These are phyloP conservation scores for Prochilodus magdalenae DNA, from an alignment of 2,113 vertebrate genomes.

Conservation along the genomic window DNA sequence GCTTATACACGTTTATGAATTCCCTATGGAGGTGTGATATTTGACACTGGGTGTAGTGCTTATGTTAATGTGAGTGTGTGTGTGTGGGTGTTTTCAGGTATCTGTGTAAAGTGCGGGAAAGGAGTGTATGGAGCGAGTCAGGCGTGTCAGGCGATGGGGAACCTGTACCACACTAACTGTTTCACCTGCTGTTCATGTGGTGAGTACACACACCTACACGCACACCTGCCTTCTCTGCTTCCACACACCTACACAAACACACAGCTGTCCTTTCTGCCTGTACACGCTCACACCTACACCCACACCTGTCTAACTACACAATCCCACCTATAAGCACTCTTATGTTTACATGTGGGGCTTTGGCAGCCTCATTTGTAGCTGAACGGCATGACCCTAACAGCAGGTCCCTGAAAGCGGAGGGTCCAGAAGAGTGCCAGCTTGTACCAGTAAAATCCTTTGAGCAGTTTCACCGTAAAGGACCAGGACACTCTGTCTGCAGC, in stretches of 20 bases:
- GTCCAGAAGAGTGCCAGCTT: too few relatives aligned
- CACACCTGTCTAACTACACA: background rate
- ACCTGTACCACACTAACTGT: slow-evolving; percentile 97
- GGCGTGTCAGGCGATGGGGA: slow-evolving; percentile 98
- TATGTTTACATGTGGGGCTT: too few relatives aligned
- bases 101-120: slow-evolving; percentile 97
- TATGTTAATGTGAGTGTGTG: slow-evolving; percentile 23
- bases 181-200: slow-evolving; percentile 98
- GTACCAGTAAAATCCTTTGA: too few relatives aligned
- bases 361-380: too few relatives aligned
- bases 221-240: background rate
- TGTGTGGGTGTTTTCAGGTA: slow-evolving; percentile 78
- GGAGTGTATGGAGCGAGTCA: slow-evolving; percentile 97
- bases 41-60: background rate
- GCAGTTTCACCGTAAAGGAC: too few relatives aligned
- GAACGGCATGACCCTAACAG: too few relatives aligned
- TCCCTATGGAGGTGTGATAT: background rate
- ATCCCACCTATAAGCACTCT: background rate
- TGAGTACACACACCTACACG: slow-evolving; percentile 74
- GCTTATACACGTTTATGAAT: too few relatives aligned
- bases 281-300: background rate
- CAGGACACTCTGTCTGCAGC: too few relatives aligned
- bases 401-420: too few relatives aligned
- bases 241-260: background rate
- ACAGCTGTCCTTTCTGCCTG: background rate